A percentile compares a stretch with the other conserved stretches of the same genome.
Evolutionary conservation across 2,113 vertebrate species (phyloP).

Genomic region (Hyperopisus bebe): DNA sequence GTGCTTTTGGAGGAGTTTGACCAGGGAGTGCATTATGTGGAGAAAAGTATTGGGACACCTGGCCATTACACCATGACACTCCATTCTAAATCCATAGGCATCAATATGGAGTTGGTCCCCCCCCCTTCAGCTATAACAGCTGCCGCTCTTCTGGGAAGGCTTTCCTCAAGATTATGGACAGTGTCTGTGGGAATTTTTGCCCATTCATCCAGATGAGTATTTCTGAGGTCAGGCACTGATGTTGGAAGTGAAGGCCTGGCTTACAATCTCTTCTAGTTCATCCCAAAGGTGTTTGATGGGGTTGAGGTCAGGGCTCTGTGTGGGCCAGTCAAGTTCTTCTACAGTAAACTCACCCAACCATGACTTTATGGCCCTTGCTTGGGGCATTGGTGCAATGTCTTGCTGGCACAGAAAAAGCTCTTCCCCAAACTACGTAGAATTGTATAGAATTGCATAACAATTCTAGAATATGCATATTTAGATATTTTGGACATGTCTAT

Average conservation of each 20-base stretch:
- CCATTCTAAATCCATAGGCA: not conserved
- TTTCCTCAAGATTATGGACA: no score
- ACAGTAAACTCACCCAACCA: not conserved
- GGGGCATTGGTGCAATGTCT: not conserved
- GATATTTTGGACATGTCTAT: not conserved
- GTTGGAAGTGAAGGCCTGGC: not conserved
- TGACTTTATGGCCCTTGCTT: not conserved
- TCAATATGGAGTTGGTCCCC: no score
- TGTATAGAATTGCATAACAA: not conserved
- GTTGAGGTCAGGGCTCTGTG: not conserved
- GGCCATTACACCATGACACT: not conserved
- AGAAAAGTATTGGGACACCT: not conserved
- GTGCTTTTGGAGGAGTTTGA: not conserved
- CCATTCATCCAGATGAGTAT: not conserved
- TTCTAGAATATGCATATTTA: not conserved
- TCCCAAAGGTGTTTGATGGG: not conserved
- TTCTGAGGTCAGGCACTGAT: not conserved
- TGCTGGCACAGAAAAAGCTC: not conserved
- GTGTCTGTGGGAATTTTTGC: not conserved
- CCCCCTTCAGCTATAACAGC: no score
- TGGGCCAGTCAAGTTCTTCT: not conserved
- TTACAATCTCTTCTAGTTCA: not conserved
- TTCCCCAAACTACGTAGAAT: not conserved
- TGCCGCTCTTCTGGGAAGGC: no score
- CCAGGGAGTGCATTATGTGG: not conserved